These are phyloP conservation scores for Chaetodon auriga DNA, from an alignment of 2,113 vertebrate species.

Conservation along the genomic window DNA sequence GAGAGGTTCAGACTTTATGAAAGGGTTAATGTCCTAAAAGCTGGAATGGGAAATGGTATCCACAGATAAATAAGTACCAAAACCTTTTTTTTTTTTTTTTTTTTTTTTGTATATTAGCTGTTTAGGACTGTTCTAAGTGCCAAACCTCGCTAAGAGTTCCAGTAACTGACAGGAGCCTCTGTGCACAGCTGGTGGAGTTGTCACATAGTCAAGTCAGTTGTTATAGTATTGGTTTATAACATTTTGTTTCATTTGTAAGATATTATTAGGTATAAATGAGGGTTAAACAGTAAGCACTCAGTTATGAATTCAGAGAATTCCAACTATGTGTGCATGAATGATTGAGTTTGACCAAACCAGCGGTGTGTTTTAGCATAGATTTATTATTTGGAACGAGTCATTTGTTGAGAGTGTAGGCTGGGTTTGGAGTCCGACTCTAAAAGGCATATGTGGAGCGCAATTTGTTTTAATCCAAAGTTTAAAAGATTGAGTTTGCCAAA, in stretches of 20 bases:
- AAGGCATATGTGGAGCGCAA: conserved; percentile 35
- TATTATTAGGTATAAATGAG: conserved; percentile 72
- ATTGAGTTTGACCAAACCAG: conserved; percentile 67
- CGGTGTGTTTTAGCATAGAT: conserved; percentile 52
- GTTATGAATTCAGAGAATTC: conserved; percentile 86
- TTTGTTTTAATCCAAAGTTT: conserved; percentile 66
- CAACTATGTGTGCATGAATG: conserved; percentile 68
- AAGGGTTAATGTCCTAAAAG: conserved; percentile 52
- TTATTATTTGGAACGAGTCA: conserved; percentile 38
- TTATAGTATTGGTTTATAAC: conserved; percentile 42
- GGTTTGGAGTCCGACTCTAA: conserved; percentile 34
- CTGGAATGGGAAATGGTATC: conserved; percentile 46
- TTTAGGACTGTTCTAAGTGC: conserved; percentile 64
- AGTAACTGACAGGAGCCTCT: conserved; percentile 25
- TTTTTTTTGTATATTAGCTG: conserved; percentile 63
- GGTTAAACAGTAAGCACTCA: conserved; percentile 73
- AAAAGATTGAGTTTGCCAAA: conserved; percentile 69
- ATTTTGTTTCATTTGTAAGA: conserved; percentile 55
- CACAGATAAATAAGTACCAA: conserved; percentile 63
- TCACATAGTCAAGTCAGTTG: conserved; percentile 31
- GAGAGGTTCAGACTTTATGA: conserved; percentile 28
- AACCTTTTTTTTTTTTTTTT: conserved; percentile 61
- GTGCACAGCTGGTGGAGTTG: conserved; percentile 44
- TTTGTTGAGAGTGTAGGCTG: conserved; percentile 35
- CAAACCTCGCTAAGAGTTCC: conserved; percentile 49